Percentiles rank a stretch among this genome's conserved stretches.
Conservation (phyloP, 2,888 invertebrate species). For the Rhamnusium bicolor region DNA sequence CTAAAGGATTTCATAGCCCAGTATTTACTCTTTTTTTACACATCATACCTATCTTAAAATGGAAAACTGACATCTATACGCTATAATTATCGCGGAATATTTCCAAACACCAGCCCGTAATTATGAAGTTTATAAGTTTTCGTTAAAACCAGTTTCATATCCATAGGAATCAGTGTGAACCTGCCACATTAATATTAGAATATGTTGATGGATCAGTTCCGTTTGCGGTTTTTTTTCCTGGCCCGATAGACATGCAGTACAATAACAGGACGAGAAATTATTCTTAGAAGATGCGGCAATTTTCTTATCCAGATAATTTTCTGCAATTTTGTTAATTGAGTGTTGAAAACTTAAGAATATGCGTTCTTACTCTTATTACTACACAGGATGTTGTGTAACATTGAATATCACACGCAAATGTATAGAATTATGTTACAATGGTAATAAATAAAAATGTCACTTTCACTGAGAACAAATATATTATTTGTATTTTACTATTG, state of each 20-base stretch:
- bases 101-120: constrained; percentile 2
- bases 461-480: too few relatives aligned
- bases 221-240: neutral
- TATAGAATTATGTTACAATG: neutral
- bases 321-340: neutral
- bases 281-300: neutral
- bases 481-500: too few relatives aligned
- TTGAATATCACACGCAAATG: neutral
- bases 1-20: neutral
- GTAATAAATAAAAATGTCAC: too few relatives aligned
- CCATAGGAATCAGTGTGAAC: neutral
- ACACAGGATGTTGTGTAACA: neutral
- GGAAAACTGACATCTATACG: neutral
- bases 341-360: neutral
- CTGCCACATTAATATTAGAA: constrained; percentile 13
- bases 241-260: neutral
- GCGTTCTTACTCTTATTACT: neutral
- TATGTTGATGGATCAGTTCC: constrained; percentile 12
- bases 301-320: neutral
- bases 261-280: neutral
- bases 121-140: constrained; percentile 11
- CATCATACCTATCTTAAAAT: neutral
- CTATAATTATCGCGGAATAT: neutral
- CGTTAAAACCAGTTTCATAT: constrained; percentile 14
- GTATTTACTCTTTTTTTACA: neutral